Conservation (phyloP, 2,113 vertebrate genomes). For the Lagopus muta region DNA sequence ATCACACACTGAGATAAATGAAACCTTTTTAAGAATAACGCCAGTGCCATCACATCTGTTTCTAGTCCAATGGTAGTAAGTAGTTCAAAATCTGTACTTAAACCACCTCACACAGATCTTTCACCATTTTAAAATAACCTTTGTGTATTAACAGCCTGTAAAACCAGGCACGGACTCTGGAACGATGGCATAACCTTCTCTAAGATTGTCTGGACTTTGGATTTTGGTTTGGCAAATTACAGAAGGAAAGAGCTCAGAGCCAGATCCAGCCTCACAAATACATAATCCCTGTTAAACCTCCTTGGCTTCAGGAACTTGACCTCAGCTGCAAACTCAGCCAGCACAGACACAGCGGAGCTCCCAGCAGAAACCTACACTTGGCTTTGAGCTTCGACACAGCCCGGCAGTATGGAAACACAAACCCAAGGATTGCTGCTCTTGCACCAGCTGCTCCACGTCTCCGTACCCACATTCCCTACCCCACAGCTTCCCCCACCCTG, state of each 20-base stretch:
- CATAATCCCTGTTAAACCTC: background rate
- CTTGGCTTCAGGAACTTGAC: background rate
- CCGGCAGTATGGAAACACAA: accelerated
- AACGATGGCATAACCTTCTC: background rate
- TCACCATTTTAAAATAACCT: background rate
- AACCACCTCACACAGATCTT: background rate
- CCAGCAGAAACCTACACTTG: background rate
- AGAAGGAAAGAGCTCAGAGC: background rate
- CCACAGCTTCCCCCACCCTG: background rate
- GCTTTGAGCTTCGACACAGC: background rate
- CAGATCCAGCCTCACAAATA: background rate
- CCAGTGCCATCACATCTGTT: background rate
- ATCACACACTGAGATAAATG: background rate
- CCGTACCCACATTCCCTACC: background rate
- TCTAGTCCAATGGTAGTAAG: background rate
- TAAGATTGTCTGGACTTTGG: background rate
- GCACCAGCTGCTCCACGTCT: background rate
- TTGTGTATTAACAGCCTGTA: background rate
- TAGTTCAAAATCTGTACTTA: background rate
- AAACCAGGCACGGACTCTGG: background rate
- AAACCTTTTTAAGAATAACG: background rate
- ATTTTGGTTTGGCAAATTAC: background rate
- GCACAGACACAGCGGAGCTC: background rate
- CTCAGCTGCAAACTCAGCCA: background rate
- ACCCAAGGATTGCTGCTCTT: background rate